These are phyloP conservation scores for Stomatorhinus ivindoensis DNA, from an alignment of 2,113 vertebrate genomes.

Conservation along the genomic window DNA sequence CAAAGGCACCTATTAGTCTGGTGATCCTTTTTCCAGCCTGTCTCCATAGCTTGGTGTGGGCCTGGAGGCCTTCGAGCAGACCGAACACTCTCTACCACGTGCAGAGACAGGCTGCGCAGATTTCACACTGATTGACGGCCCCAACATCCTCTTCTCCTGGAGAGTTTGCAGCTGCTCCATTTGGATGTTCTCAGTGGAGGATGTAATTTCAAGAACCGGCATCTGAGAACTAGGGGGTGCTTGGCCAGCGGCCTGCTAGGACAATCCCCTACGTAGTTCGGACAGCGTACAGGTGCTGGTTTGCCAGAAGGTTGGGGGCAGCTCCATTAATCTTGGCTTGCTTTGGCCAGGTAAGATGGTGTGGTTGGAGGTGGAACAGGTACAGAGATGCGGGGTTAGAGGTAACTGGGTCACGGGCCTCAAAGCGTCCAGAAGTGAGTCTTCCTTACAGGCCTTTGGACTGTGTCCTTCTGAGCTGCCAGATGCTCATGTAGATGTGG, in stretches of 20 bases:
- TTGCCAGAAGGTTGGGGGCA: slow-evolving; percentile 55
- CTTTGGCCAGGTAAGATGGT: slow-evolving; percentile 10
- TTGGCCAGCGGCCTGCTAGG: neutral
- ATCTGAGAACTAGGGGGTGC: neutral
- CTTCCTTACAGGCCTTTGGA: slow-evolving; percentile 33
- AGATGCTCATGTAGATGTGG: slow-evolving; percentile 46
- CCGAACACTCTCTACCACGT: neutral
- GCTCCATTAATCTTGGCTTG: slow-evolving; percentile 62
- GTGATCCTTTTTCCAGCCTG: slow-evolving; percentile 30
- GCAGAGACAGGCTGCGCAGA: slow-evolving; percentile 31
- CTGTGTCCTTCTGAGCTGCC: slow-evolving; percentile 38
- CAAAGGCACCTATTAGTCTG: slow-evolving; percentile 61
- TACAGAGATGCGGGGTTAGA: neutral
- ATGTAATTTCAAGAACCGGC: neutral
- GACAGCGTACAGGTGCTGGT: neutral
- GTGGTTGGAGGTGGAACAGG: slow-evolving; percentile 2
- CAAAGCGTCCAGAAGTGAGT: slow-evolving; percentile 52
- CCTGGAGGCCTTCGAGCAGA: neutral
- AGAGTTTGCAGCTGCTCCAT: neutral
- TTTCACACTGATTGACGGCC: too few species aligned
- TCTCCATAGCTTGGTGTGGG: neutral
- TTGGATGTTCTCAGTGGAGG: slow-evolving; percentile 9
- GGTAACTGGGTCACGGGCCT: slow-evolving; percentile 29
- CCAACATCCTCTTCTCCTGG: neutral
- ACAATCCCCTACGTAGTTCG: neutral